Percentiles rank a stretch among this genome's conserved stretches.
Conservation (phyloP, 2,113 vertebrate genomes). For the Semicossyphus pulcher region DNA sequence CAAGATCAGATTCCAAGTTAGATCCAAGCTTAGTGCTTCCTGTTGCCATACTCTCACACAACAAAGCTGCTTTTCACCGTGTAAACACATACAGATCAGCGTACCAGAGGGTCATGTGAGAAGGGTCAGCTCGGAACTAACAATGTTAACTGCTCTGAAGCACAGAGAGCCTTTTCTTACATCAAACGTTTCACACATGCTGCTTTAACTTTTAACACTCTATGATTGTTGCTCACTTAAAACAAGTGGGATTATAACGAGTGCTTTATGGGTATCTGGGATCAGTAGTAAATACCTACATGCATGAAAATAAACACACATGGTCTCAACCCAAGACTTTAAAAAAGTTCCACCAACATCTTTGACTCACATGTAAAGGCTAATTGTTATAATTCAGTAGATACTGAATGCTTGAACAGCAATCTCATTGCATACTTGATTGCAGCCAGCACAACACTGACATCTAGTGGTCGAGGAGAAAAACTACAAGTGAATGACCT, state of each 20-base stretch:
- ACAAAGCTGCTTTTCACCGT: conserved; percentile 39
- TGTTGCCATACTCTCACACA: conserved; percentile 9
- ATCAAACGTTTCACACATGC: not conserved
- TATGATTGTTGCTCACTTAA: conserved; percentile 9
- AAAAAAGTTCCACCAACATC: too few relatives aligned
- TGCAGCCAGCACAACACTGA: not conserved
- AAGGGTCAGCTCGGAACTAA: not conserved
- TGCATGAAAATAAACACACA: conserved; percentile 11
- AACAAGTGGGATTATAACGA: not conserved
- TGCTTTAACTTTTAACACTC: conserved; percentile 14
- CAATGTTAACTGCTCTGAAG: too few relatives aligned
- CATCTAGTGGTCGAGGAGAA: conserved; percentile 2
- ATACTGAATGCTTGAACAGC: too few relatives aligned
- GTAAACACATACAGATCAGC: conserved; percentile 21
- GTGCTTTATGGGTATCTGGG: not conserved
- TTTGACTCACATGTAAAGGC: not conserved
- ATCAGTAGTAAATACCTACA: too few relatives aligned
- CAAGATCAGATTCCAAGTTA: not conserved
- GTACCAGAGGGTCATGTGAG: not conserved
- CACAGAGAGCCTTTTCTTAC: not conserved
- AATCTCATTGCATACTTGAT: not conserved
- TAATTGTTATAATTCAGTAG: too few relatives aligned
- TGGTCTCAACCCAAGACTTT: not conserved
- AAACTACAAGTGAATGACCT: not conserved
- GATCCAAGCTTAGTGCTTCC: not conserved